Evolutionary conservation across 64 coral and sea anemone genomes (phyloP), one percentile per base, ranked within the genome.

Genomic region (Hydrozoanthus tunicans): DNA sequence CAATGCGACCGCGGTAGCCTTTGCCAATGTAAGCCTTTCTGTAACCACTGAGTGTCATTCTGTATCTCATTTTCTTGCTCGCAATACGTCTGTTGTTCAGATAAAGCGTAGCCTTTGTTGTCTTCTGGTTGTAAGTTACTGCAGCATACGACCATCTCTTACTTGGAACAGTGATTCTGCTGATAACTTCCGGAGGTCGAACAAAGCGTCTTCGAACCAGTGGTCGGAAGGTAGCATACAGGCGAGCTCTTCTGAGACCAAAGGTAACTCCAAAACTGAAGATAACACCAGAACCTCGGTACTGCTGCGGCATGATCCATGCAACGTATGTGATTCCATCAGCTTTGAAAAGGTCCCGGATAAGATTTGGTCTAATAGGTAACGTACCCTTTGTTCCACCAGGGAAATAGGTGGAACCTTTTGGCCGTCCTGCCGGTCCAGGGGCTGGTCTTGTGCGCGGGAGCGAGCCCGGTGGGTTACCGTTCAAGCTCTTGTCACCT

Each of bases 401-500:
- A 59, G 74, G 78, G 86, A 93, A 93, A 64, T 62, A 78, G 23
- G 79, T 83, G 26, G 92, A 70, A 1, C 85, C 89, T 15, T 90
- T 82, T 1, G 26, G 67, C 83, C 78, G 90, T 27, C 78, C 77
- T 20, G 11, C 64, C 3, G 92, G 92, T 3, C 92, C 92, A 14
- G 78, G 86, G 9, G 77, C 86, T 7, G 86, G 89, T 62, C 86
- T 71, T 17, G 89, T 82, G 58, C 85, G 70, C 75, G 78, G 68
- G 25, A 81, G 58, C 20, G 24, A 72, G 24, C 92, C 92, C 43
- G 86, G 66, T 11, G 86, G 92, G 73, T 93, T 93, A 56, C 78
- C 80, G 61, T 93, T 90, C 43, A 93, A 93, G 60, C 92, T 89
- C 25, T 71, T 51, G 52, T 93, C 92, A 53, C 92, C 59, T 8